Conservation (phyloP, 2,113 vertebrate genomes). For the Solenodon paradoxus region DNA sequence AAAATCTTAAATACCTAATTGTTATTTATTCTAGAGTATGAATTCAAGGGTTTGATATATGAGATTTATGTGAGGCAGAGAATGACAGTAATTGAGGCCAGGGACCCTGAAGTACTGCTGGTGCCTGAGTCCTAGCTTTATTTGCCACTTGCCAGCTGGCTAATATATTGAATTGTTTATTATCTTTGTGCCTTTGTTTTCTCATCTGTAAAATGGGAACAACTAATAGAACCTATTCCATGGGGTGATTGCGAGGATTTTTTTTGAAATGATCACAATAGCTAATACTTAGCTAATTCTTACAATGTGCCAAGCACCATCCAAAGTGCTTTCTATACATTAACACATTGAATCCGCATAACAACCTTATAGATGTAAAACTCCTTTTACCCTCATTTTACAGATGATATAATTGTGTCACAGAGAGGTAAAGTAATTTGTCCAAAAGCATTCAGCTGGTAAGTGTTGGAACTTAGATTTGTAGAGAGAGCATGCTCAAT, state of each 20-base stretch:
- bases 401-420: not conserved
- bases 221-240: not conserved
- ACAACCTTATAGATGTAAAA: not conserved
- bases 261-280: not conserved
- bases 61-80: not conserved
- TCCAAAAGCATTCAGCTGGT: not conserved
- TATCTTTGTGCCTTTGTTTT: slow-evolving; percentile 11
- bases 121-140: not conserved
- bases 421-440: slow-evolving; percentile 15
- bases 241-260: not conserved
- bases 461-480: not conserved
- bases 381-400: not conserved
- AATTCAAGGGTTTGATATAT: not conserved
- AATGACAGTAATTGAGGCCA: not conserved
- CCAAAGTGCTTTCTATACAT: not conserved
- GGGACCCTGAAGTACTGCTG: not conserved
- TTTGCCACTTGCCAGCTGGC: not conserved
- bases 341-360: not conserved
- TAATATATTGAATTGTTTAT: not conserved
- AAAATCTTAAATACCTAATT: slow-evolving; percentile 5
- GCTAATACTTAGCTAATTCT: not conserved
- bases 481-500: not conserved
- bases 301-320: not conserved
- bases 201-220: slow-evolving; percentile 36
- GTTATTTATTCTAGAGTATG: not conserved